phyloP scores from a whole-genome alignment of 2,888 invertebrate genomes.

The Drosophila limbata region DNA sequence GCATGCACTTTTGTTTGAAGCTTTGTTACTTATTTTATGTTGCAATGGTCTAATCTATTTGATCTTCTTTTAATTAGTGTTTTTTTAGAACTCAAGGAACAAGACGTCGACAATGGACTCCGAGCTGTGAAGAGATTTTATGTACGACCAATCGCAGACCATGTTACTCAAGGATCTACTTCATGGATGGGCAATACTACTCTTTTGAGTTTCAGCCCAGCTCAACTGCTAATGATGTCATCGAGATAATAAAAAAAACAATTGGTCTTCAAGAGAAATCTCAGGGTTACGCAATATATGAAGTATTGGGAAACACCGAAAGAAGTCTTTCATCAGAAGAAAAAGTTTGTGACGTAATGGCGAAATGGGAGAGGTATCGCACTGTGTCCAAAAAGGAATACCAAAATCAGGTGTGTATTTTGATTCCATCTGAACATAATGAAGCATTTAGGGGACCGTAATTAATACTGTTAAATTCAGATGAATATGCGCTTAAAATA shows the following conservation, averaged over 20 bases:
- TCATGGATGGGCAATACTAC: conserved; percentile 97
- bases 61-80: conserved; percentile 86
- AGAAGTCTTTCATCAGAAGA: conserved; percentile 93
- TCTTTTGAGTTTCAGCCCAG: conserved; percentile 98
- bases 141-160: conserved; percentile 96
- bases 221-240: conserved; percentile 95
- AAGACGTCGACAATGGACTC: conserved; percentile 94
- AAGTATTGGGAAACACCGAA: conserved; percentile 94
- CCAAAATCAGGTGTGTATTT: conserved; percentile 75
- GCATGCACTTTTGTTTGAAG: too few species aligned
- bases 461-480: too few species aligned
- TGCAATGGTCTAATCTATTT: too few species aligned
- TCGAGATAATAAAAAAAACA: conserved; percentile 94
- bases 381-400: conserved; percentile 88
- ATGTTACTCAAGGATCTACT: conserved; percentile 95
- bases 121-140: conserved; percentile 95
- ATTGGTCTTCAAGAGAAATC: conserved; percentile 88
- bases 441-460: too few species aligned
- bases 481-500: too few species aligned
- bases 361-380: conserved; percentile 96
- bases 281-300: conserved; percentile 95
- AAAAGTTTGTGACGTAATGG: conserved; percentile 97
- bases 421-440: not conserved
- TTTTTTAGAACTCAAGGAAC: conserved; percentile 90
- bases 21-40: not conserved